A percentile compares a stretch with the other conserved stretches of the same genome.
Conservation (phyloP, 2,113 vertebrate genomes). For the Tachuris rubrigastra region DNA sequence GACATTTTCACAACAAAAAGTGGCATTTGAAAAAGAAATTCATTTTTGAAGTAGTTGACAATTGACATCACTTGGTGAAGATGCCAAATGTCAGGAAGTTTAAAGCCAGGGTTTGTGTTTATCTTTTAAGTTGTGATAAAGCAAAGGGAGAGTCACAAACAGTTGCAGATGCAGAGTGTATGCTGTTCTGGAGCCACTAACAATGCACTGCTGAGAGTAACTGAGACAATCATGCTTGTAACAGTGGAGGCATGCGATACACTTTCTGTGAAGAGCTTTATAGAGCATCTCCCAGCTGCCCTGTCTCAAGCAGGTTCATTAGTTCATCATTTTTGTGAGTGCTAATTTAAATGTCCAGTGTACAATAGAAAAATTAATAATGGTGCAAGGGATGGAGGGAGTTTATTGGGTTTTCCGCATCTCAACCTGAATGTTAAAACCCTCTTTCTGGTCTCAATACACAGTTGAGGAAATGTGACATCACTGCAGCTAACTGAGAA, state of each 20-base stretch:
- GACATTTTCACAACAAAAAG: not conserved
- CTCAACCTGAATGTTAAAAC: not conserved
- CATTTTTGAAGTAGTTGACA: not conserved
- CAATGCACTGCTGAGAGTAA: not conserved
- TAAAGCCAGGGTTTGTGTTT: not conserved
- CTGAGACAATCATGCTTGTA: fast-evolving
- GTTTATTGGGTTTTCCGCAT: not conserved
- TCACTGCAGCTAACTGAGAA: not conserved
- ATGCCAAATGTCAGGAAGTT: not conserved
- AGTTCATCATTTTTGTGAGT: not conserved
- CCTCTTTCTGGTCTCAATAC: not conserved
- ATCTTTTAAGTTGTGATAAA: not conserved
- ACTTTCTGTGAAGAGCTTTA: not conserved
- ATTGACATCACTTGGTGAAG: not conserved
- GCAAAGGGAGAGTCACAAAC: not conserved
- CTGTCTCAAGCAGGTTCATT: not conserved
- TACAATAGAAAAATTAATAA: not conserved
- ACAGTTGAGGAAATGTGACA: not conserved
- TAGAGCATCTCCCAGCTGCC: not conserved
- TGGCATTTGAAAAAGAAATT: not conserved
- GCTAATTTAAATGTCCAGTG: not conserved
- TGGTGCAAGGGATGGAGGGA: not conserved
- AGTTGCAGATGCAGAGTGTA: not conserved
- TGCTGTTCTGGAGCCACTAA: not conserved
- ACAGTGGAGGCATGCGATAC: not conserved